Evolutionary conservation across 2,113 vertebrate genomes (phyloP), one percentile per base, ranked within the genome.

Genomic region (Tretioscincus oriximinensis): DNA sequence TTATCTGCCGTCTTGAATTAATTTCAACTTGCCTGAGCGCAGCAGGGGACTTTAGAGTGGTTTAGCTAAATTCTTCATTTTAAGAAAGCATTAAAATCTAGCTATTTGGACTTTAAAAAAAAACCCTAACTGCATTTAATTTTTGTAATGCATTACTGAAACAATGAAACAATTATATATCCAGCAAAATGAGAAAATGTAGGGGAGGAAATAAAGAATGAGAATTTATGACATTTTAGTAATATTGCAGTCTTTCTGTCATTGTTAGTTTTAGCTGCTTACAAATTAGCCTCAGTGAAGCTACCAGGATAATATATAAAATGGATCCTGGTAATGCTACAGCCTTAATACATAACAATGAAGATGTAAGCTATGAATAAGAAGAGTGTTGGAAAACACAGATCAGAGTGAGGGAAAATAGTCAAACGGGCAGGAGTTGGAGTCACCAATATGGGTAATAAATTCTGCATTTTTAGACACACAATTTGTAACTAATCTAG

Each of bases 1-100:
- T 95, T 95, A 95, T 96, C 95, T 95, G 96, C 93, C 93, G 88
- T 93, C 93, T 94, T 94, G 95, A 95, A 96, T 96, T 96, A 95
- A 96, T 96, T 96, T 95, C 95, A 93, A 94, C 95, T 94, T 92
- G 90, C 91, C 82, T 95, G 94, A 95, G 90, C 95, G 90, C 96
- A 96, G 96, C 95, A 94, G 96, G 95, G 94, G 93, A 93, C 81
- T 89, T 93, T 79, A 93, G 93, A 96, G 94, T 95, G 94, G 89
- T 90, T 94, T 93, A 84, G 92, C 94, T 94, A 93, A 93, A 94
- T 94, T 95, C 92, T 92, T 94, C 91, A 83, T 95, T 95, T 94
- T 84, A 82, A 92, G 93, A 92, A 86, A 90, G 83, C 86, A 86
- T 89, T 88, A 87, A 64, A 90, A 76, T 90, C 90, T 84, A 84